Evolutionary conservation across 2,888 invertebrate species (phyloP).

Genomic region (Epinotia ramella): DNA sequence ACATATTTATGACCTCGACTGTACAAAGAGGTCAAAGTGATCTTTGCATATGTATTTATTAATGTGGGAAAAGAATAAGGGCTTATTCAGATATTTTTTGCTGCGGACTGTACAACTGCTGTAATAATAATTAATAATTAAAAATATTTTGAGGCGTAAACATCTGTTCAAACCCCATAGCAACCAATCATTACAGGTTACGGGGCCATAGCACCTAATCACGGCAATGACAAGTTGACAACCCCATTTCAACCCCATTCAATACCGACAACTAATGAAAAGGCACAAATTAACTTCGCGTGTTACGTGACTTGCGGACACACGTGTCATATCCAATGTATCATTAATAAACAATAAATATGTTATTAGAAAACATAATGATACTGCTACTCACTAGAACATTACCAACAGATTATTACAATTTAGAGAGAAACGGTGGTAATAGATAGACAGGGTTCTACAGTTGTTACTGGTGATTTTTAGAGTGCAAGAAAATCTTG

Average conservation of each 20-base stretch:
- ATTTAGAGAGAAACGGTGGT: neutral
- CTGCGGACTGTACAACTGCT: too few relatives aligned
- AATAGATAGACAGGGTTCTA: neutral
- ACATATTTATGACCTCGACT: too few relatives aligned
- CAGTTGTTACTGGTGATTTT: neutral
- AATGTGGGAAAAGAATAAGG: too few relatives aligned
- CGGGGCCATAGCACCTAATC: neutral
- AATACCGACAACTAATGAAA: conserved; percentile 20
- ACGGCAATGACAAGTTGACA: neutral
- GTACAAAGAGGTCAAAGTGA: too few relatives aligned
- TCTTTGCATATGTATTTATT: too few relatives aligned
- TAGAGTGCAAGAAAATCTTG: neutral
- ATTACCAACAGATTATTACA: conserved; percentile 24
- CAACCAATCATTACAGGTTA: neutral
- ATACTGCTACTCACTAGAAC: conserved; percentile 21
- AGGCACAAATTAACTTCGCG: conserved; percentile 21
- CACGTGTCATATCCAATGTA: conserved; percentile 12
- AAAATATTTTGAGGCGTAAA: too few relatives aligned
- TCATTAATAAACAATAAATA: conserved; percentile 40
- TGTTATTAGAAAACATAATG: conserved; percentile 23
- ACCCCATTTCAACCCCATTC: conserved; percentile 11
- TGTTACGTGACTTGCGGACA: neutral
- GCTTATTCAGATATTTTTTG: too few relatives aligned
- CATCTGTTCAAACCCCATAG: too few relatives aligned
- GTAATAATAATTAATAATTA: too few relatives aligned